Evolutionary conservation across 1,140 invertebrate species (phyloP), one percentile per base, ranked within the genome.

Genomic region (Matsumurasca onukii): DNA sequence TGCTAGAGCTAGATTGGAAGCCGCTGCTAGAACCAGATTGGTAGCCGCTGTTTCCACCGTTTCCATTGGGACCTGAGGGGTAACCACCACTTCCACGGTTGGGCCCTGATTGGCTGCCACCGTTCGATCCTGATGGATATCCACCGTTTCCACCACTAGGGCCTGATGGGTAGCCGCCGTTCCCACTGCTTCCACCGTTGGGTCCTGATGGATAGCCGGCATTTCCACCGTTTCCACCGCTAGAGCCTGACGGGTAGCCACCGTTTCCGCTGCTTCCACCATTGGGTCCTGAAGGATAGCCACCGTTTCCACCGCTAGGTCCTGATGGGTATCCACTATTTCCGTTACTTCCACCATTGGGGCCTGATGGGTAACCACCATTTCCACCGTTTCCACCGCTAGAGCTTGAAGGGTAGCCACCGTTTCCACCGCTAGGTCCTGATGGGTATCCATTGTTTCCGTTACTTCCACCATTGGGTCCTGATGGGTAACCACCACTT

Each of bases 301-400:
- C 79, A 48, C 71, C 73, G 62, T 73, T 77, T 70, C 52, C n/a
- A 65, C 62, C 62, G 55, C 30, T 59, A n/a, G 25, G 24, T 27
- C 25, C 55, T 15, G 55, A 59, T 59, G 55, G 55, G 25, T 59
- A 59, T 9, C 55, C 55, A 59, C 25, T n/a, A 24, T 59, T 59
- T 59, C 55, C 55, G 30, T 27, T 59, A 22, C 49, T 51, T 3
- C 49, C 49, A 13, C 55, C 55, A 27, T 59, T 59, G 17, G 72
- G 74, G n/a, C 75, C 76, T 51, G 76, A 74, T 64, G 73, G 72
- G 62, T 76, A 76, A 67, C 75, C 76, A 59, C 22, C 55, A 29
- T 59, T 59, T 59, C 55, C 55, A 59, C n/a, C 30, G 55, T 27
- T 59, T 2, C 45, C 68, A 55, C 52, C 48, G 22, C 74, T 55